A percentile compares a stretch with the other conserved stretches of the same genome.
Evolutionary conservation across 2,113 vertebrate species (phyloP).

Genomic region (Cinclus mexicanus): DNA sequence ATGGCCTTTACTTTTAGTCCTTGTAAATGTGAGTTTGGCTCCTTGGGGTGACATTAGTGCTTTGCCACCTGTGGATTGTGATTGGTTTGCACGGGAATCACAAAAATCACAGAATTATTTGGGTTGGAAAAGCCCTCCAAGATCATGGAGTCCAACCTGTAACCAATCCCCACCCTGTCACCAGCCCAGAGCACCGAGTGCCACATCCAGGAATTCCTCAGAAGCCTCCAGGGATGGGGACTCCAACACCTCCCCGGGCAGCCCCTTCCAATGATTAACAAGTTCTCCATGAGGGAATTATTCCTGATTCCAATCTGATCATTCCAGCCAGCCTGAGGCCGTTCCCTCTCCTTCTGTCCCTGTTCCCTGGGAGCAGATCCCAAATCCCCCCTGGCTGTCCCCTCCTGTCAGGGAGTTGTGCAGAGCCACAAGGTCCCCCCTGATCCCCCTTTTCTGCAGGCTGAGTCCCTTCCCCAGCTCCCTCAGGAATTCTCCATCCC

Average conservation of each 20-base stretch:
- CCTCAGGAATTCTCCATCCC: not conserved
- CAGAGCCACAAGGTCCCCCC: not conserved
- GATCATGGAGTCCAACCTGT: not conserved
- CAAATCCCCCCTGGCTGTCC: fast-evolving
- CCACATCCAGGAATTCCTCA: not conserved
- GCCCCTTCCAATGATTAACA: not conserved
- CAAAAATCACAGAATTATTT: not conserved
- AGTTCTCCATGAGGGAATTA: not conserved
- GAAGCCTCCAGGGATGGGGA: not conserved
- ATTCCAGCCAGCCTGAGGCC: fast-evolving
- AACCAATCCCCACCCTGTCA: not conserved
- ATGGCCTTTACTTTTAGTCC: not conserved
- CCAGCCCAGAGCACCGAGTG: not conserved
- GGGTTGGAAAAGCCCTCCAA: not conserved
- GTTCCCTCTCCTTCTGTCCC: not conserved
- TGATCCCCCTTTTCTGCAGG: not conserved
- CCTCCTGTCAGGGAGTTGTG: not conserved
- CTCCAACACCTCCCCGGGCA: not conserved
- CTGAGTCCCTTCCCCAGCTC: not conserved
- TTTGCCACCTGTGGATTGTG: not conserved
- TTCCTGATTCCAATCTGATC: fast-evolving
- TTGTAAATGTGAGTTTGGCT: not conserved
- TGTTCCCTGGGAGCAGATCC: not conserved
- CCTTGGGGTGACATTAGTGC: not conserved
- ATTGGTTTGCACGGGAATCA: not conserved